These are phyloP conservation scores for Candoia aspera DNA, from an alignment of 2,113 vertebrate genomes.

Conservation along the genomic window DNA sequence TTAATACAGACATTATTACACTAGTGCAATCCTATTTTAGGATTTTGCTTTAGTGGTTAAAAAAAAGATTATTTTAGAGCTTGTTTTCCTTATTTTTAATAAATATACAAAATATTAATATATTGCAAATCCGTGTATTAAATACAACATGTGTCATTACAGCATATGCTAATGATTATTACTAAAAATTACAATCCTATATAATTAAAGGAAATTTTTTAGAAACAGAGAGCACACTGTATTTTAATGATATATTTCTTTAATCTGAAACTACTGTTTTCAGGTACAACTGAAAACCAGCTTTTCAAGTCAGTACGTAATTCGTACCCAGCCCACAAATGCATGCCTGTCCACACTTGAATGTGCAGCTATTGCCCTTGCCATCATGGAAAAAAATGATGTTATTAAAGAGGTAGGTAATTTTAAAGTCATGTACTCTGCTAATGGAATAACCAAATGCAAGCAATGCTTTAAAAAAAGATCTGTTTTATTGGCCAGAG, in stretches of 20 bases:
- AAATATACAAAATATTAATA: neutral
- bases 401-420: slow-evolving; percentile 87
- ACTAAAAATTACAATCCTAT: neutral
- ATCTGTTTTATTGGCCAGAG: neutral
- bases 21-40: neutral
- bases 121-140: neutral
- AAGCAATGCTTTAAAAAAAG: neutral
- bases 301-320: slow-evolving; percentile 93
- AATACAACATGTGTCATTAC: neutral
- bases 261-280: slow-evolving; percentile 44
- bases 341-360: slow-evolving; percentile 95
- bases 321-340: slow-evolving; percentile 93
- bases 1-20: neutral
- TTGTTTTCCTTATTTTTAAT: neutral
- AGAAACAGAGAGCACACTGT: neutral
- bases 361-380: slow-evolving; percentile 89
- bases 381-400: slow-evolving; percentile 87
- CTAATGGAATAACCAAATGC: neutral
- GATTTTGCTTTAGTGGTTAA: neutral
- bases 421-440: neutral
- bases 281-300: slow-evolving; percentile 90
- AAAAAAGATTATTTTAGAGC: neutral
- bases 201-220: neutral
- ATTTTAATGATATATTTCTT: neutral
- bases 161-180: neutral